Percentiles rank a stretch among this genome's conserved stretches.
Evolutionary conservation across 2,113 vertebrate genomes (phyloP).

Genomic region (Strix aluco): DNA sequence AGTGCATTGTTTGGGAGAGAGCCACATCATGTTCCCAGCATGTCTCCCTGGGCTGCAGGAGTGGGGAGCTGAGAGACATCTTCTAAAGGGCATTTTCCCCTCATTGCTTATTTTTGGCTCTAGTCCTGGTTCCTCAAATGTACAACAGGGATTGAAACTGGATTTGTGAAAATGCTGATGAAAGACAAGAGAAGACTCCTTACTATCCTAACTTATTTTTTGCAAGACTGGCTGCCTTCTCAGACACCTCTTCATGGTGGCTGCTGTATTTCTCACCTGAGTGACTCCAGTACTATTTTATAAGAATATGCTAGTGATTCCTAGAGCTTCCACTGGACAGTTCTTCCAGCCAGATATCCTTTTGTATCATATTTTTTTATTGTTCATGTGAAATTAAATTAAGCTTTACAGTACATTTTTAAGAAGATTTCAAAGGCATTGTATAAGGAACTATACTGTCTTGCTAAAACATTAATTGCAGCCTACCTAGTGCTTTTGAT

Average conservation of each 20-base stretch:
- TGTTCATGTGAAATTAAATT: neutral
- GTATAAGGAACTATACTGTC: neutral
- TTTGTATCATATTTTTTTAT: neutral
- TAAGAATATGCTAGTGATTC: neutral
- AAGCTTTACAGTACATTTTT: neutral
- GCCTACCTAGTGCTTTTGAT: neutral
- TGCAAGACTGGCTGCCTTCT: neutral
- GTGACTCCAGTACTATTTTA: neutral
- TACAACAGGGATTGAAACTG: neutral
- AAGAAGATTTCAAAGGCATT: neutral
- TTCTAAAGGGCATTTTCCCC: neutral
- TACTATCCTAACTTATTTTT: neutral
- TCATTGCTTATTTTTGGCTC: neutral
- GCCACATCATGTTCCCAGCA: neutral
- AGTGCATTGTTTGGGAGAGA: neutral
- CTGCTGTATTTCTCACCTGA: neutral
- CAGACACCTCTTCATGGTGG: neutral
- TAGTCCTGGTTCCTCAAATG: neutral
- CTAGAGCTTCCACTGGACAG: neutral
- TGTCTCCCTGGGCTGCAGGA: neutral
- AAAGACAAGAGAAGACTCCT: neutral
- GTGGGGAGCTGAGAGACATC: neutral
- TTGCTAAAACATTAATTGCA: neutral
- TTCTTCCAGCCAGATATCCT: neutral
- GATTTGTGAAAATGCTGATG: neutral